Percentiles rank a stretch among this genome's conserved stretches.
Evolutionary conservation across 2,888 invertebrate species (phyloP).

Genomic region (Pedicia rivosa): DNA sequence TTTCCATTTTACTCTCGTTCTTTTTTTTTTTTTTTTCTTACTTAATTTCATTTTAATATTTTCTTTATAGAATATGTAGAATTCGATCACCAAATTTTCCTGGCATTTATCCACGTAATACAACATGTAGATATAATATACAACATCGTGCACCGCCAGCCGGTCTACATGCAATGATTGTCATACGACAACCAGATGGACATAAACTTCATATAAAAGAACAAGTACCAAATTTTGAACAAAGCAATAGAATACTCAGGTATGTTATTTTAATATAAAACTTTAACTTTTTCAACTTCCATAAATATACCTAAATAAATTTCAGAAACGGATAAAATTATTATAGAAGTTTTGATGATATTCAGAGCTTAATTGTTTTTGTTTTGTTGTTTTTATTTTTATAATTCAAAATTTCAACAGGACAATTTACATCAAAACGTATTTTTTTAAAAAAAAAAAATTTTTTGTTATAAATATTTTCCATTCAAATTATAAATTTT

Average conservation of each 20-base stretch:
- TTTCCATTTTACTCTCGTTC: background rate
- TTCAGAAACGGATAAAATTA: too few species aligned
- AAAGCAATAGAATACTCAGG: constrained; percentile 58
- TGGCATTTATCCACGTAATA: constrained; percentile 75
- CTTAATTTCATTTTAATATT: background rate
- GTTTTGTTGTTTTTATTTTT: too few species aligned
- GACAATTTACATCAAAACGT: too few species aligned
- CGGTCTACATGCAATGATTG: constrained; percentile 58
- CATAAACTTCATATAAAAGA: constrained; percentile 67
- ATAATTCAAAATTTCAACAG: too few species aligned
- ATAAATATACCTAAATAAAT: too few species aligned
- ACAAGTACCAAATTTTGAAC: constrained; percentile 58
- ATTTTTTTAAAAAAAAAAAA: too few species aligned
- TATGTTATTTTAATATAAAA: constrained; percentile 26
- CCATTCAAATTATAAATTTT: too few species aligned
- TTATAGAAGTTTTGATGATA: too few species aligned
- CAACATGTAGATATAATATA: constrained; percentile 64
- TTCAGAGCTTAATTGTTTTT: too few species aligned
- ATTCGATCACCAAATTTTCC: constrained; percentile 84
- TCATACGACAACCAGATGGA: constrained; percentile 60
- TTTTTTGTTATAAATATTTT: too few species aligned
- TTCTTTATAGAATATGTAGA: constrained; percentile 36
- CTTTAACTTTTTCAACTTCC: too few species aligned
- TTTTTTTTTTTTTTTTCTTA: too few species aligned
- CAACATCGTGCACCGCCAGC: constrained; percentile 33